Evolutionary conservation across 2,888 invertebrate species (phyloP).

Genomic region (Drosophila fulvimacula): DNA sequence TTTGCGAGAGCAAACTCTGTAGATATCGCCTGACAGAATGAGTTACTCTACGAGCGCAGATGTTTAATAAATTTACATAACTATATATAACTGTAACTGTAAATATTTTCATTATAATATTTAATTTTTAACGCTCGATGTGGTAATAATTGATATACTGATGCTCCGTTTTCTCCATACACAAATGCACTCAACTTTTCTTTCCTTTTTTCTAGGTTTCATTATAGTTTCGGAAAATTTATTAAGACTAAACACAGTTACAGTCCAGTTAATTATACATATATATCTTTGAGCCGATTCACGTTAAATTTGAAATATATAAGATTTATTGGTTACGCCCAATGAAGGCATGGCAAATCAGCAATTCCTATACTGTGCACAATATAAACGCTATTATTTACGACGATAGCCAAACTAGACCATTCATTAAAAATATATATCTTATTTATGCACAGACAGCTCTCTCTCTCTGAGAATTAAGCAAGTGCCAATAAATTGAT

Average conservation of each 20-base stretch:
- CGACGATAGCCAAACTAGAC: neutral
- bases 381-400: neutral
- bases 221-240: neutral
- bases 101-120: neutral
- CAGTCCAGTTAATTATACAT: neutral
- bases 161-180: neutral
- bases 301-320: neutral
- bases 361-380: neutral
- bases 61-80: neutral
- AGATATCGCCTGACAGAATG: slow-evolving; percentile 14
- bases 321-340: neutral
- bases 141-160: neutral
- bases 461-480: neutral
- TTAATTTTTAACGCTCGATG: neutral
- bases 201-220: neutral
- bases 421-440: neutral
- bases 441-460: neutral
- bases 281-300: neutral
- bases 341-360: neutral
- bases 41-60: slow-evolving; percentile 1
- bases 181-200: neutral
- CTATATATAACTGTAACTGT: neutral
- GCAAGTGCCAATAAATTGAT: neutral
- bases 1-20: slow-evolving; percentile 14
- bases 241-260: neutral